Conservation (phyloP, 2,888 invertebrate species). For the Tetragonula carbonaria region DNA sequence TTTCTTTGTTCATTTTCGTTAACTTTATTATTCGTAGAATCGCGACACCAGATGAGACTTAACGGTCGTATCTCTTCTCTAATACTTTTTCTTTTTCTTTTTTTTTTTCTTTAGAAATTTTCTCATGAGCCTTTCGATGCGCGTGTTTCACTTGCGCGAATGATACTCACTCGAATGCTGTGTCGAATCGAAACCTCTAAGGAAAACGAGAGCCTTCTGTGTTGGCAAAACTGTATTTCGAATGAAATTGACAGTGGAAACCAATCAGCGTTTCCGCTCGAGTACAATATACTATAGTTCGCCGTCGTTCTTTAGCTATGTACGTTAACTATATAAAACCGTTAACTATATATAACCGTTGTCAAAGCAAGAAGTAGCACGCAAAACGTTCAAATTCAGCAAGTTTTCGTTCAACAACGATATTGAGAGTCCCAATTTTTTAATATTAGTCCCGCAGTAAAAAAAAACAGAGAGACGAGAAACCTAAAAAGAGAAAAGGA, state of each 20-base stretch:
- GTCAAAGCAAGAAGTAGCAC: not conserved
- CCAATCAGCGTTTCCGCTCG: not conserved
- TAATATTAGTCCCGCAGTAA: not conserved
- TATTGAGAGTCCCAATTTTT: not conserved
- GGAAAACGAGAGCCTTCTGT: not conserved
- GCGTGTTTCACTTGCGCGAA: slow-evolving; percentile 46
- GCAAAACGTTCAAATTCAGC: slow-evolving; percentile 31
- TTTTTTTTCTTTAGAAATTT: slow-evolving; percentile 22
- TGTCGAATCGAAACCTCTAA: not conserved
- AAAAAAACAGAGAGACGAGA: slow-evolving; percentile 4
- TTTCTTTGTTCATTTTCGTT: slow-evolving; percentile 47
- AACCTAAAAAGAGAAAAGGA: not conserved
- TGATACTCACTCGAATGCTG: slow-evolving; percentile 50
- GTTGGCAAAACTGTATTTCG: not conserved
- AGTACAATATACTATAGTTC: not conserved
- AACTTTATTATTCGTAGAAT: not conserved
- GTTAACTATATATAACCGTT: not conserved
- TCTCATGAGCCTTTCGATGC: slow-evolving; percentile 39
- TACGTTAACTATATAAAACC: not conserved
- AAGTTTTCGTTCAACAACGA: slow-evolving; percentile 36
- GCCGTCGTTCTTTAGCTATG: not conserved
- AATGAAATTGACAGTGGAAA: not conserved
- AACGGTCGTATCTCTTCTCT: not conserved
- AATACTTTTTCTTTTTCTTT: not conserved
- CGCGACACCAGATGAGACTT: slow-evolving; percentile 4